Conservation (phyloP, 2,113 vertebrate species). For the Hippocampus abdominalis region DNA sequence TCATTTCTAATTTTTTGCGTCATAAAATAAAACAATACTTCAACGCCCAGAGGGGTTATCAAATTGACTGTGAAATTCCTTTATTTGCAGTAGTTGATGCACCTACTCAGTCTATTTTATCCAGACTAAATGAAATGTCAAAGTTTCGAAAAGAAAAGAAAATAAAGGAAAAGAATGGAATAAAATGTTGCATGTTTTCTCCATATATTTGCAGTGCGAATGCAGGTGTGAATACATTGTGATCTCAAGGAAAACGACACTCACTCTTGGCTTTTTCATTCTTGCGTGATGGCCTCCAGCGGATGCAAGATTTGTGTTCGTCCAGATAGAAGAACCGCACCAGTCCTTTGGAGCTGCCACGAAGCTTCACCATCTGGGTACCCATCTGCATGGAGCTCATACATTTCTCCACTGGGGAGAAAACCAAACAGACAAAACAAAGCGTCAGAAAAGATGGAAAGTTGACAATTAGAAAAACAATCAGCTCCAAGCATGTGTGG, state of each 20-base stretch:
- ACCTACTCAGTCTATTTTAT: not conserved
- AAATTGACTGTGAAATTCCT: not conserved
- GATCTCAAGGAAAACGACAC: slow-evolving; percentile 47
- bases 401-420: slow-evolving; percentile 89
- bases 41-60: not conserved
- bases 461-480: slow-evolving; percentile 17
- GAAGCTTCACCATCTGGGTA: slow-evolving; percentile 96
- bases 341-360: slow-evolving; percentile 87
- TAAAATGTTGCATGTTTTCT: not conserved
- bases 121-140: not conserved
- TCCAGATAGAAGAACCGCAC: slow-evolving; percentile 92
- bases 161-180: not conserved
- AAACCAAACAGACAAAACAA: slow-evolving; percentile 19
- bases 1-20: not conserved
- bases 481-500: not conserved
- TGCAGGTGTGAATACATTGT: not conserved
- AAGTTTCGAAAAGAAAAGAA: not conserved
- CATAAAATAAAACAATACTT: not conserved
- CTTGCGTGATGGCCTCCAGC: slow-evolving; percentile 95
- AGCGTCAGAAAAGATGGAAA: slow-evolving; percentile 1
- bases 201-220: slow-evolving; percentile 1
- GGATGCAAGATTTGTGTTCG: slow-evolving; percentile 92
- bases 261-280: slow-evolving; percentile 98
- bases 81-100: not conserved
- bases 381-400: slow-evolving; percentile 94